These are phyloP conservation scores for Ceratosolen fusciceps DNA, from an alignment of 1,140 invertebrate species.

Conservation along the genomic window DNA sequence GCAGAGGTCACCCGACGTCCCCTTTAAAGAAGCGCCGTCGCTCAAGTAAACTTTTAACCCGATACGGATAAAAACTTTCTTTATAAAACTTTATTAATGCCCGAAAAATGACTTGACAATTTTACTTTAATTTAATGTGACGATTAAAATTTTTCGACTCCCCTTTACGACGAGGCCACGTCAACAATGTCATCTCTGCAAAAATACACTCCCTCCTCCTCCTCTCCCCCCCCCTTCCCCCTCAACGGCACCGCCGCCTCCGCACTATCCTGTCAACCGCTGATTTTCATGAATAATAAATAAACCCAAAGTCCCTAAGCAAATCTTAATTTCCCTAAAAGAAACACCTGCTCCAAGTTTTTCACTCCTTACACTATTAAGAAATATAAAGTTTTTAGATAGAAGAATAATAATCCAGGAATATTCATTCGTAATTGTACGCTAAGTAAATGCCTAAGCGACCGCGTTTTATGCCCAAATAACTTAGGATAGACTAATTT, in stretches of 20 bases:
- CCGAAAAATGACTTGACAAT: background rate
- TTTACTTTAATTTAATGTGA: background rate
- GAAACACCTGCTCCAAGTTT: background rate
- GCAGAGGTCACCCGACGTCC: background rate
- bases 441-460: background rate
- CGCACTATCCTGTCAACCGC: background rate
- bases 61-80: background rate
- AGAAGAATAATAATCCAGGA: background rate
- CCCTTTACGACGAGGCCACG: background rate
- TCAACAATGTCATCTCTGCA: background rate
- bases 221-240: no score
- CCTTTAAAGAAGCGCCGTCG: background rate
- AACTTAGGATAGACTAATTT: background rate
- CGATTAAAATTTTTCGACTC: background rate
- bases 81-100: slow-evolving; percentile 11
- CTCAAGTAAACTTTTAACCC: background rate
- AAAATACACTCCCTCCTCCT: no score
- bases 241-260: no score
- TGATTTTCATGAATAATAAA: background rate
- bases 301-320: background rate
- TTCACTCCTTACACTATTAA: background rate
- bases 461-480: background rate
- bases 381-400: background rate
- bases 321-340: background rate
- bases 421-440: background rate